A percentile compares a stretch with the other conserved stretches of the same genome.
These are phyloP conservation scores for Barnardius zonarius DNA, from an alignment of 2,113 vertebrate genomes.

Conservation along the genomic window DNA sequence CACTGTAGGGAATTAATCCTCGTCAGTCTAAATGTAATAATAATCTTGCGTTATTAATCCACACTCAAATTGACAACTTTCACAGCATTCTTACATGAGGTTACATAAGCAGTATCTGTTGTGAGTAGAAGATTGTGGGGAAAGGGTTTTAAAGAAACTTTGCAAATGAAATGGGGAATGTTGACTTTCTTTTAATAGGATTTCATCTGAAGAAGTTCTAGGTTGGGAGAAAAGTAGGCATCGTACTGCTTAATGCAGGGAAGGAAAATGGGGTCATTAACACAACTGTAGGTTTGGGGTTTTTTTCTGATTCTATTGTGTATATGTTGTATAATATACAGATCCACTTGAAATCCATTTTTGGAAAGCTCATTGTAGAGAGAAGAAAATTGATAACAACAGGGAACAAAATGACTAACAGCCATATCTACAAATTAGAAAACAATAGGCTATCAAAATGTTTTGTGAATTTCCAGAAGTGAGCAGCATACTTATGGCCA, in stretches of 20 bases:
- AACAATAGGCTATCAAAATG: not conserved
- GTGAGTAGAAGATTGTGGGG: not conserved
- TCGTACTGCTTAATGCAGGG: not conserved
- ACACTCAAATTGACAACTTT: not conserved
- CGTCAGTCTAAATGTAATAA: not conserved
- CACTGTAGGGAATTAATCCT: not conserved
- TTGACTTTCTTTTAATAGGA: not conserved
- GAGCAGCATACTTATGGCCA: not conserved
- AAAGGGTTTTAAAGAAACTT: not conserved
- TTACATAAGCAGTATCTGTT: not conserved
- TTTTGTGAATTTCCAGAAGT: not conserved
- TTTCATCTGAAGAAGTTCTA: not conserved
- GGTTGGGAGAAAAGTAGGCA: not conserved
- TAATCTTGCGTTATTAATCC: not conserved
- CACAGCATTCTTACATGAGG: not conserved
- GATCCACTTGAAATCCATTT: not conserved
- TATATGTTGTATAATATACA: not conserved
- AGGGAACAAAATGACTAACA: not conserved
- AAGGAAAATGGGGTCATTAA: not conserved
- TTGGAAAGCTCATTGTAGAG: not conserved
- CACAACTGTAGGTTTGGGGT: not conserved
- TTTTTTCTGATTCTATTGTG: not conserved
- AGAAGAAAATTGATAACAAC: not conserved
- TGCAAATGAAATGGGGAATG: not conserved
- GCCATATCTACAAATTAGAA: not conserved